A percentile compares a stretch with the other conserved stretches of the same genome.
Conservation (phyloP, 1,140 invertebrate genomes). For the Globodera rostochiensis region DNA sequence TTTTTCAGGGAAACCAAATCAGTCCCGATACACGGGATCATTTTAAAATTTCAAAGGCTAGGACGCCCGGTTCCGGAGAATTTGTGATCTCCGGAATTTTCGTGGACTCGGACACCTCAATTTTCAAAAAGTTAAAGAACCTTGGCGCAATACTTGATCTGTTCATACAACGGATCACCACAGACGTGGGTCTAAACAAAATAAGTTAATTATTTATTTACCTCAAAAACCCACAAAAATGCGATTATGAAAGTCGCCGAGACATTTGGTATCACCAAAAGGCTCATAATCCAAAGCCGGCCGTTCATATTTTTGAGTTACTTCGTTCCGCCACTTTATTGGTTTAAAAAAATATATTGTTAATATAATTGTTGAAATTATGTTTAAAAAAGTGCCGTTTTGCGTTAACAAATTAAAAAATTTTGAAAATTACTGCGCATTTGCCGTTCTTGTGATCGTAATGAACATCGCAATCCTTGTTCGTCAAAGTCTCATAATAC, state of each 20-base stretch:
- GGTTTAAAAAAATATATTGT: too few species aligned
- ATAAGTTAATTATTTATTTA: not conserved
- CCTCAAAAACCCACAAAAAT: not conserved
- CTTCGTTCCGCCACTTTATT: not conserved
- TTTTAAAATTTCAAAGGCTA: too few species aligned
- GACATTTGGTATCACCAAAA: not conserved
- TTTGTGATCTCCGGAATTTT: too few species aligned
- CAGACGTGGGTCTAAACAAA: not conserved
- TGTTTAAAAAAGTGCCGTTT: not conserved
- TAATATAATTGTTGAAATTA: too few species aligned
- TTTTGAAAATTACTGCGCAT: not conserved
- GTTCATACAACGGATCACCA: not conserved
- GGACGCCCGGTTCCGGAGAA: too few species aligned
- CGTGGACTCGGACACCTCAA: too few species aligned
- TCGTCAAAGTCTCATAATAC: too few species aligned
- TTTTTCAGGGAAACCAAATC: too few species aligned
- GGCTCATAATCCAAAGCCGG: not conserved
- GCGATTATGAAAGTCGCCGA: not conserved
- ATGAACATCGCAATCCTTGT: not conserved
- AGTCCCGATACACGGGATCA: too few species aligned
- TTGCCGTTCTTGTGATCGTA: not conserved
- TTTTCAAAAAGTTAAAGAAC: too few species aligned
- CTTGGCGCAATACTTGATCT: constrained; percentile 2
- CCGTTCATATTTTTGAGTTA: not conserved
- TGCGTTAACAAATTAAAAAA: too few species aligned